phyloP scores from a whole-genome alignment of 2,888 invertebrate species.

The Oscheius sp. region DNA sequence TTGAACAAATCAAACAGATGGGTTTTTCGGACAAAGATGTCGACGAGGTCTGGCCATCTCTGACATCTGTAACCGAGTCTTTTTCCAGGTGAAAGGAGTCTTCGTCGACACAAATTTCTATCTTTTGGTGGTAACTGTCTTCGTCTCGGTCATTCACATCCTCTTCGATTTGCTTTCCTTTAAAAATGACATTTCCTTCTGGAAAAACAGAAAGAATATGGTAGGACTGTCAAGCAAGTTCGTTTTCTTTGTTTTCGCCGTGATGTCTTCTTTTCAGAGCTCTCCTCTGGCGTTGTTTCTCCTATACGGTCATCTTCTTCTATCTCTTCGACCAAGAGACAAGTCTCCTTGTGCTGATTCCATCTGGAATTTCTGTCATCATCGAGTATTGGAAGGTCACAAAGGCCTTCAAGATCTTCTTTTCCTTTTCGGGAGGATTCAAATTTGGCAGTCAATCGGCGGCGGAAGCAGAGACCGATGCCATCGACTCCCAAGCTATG shows the following conservation, averaged over 20 bases:
- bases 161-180: constrained; percentile 96
- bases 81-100: constrained; percentile 78
- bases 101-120: constrained; percentile 95
- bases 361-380: constrained; percentile 85
- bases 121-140: constrained; percentile 87
- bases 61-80: not conserved
- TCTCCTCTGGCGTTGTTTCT: constrained; percentile 92
- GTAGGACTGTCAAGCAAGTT: constrained; percentile 83
- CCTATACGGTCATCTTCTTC: constrained; percentile 89
- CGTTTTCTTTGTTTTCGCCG: not conserved
- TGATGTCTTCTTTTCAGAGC: constrained; percentile 47
- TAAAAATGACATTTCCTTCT: constrained; percentile 94
- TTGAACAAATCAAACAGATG: constrained; percentile 75
- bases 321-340: constrained; percentile 92
- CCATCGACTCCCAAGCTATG: constrained; percentile 88
- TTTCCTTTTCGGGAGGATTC: constrained; percentile 49
- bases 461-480: constrained; percentile 85
- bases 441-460: constrained; percentile 75
- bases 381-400: constrained; percentile 92
- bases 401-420: constrained; percentile 82
- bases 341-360: constrained; percentile 87
- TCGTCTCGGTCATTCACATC: constrained; percentile 92
- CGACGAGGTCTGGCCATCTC: constrained; percentile 83
- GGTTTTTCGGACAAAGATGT: constrained; percentile 93
- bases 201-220: constrained; percentile 87